phyloP scores from a whole-genome alignment of 1,140 invertebrate species.

The Bombus vancouverensis region DNA sequence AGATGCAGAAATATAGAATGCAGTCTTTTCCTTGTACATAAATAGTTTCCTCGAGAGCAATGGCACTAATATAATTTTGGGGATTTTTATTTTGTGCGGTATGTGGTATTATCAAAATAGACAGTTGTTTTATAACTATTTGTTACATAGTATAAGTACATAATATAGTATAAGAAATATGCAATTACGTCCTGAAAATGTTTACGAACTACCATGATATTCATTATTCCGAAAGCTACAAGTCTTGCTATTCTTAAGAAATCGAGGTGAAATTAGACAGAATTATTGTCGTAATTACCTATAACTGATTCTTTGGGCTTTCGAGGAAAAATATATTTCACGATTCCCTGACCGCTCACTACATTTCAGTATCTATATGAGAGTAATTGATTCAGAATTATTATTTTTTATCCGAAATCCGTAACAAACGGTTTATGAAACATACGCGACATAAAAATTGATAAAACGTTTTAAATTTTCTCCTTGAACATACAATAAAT shows the following conservation, averaged over 20 bases:
- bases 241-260: constrained; percentile 45
- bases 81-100: constrained; percentile 55
- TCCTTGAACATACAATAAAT: constrained; percentile 51
- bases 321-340: constrained; percentile 50
- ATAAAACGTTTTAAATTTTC: constrained; percentile 44
- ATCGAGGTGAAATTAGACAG: constrained; percentile 69
- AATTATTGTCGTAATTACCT: constrained; percentile 76
- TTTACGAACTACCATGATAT: constrained; percentile 44
- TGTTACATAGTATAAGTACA: constrained; percentile 62
- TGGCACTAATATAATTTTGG: constrained; percentile 49
- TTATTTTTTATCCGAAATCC: constrained; percentile 7
- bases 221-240: constrained; percentile 50
- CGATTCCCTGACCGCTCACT: constrained; percentile 62
- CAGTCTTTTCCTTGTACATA: constrained; percentile 59
- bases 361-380: constrained; percentile 77
- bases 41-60: constrained; percentile 46
- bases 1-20: constrained; percentile 75
- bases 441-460: constrained; percentile 50
- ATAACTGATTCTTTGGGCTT: constrained; percentile 59
- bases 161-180: constrained; percentile 55
- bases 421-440: constrained; percentile 62
- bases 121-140: constrained; percentile 50
- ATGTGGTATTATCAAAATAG: constrained; percentile 55
- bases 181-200: constrained; percentile 32
- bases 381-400: constrained; percentile 53